Evolutionary conservation across 1,140 invertebrate species (phyloP), one percentile per base, ranked within the genome.

Genomic region (Euura saliciscinereae): DNA sequence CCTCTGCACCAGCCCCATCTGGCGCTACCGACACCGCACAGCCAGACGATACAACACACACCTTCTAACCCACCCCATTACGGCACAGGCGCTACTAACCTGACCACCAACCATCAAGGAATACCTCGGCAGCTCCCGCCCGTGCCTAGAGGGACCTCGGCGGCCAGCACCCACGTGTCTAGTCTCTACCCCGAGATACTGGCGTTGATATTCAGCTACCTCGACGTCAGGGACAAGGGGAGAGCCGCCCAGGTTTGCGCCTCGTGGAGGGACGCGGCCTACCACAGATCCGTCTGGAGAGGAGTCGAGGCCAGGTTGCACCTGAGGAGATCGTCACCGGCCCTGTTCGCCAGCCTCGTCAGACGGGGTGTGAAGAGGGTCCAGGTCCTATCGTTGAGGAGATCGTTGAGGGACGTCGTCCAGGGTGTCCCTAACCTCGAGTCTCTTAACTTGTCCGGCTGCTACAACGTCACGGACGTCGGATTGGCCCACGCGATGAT

Each of bases 181-280:
- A 91, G 93, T 80, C 89, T 98, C 11, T 98, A 98, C 86, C 97
- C 97, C 2, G 97, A 98, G 84, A 92, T 98, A 71, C 86, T 99
- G 44, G 94, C 96, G 42, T 90, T 97, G 75, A 98, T 99, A 80
- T 98, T 99, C 84, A 91, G 94, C 77, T 93, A 96, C 85, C 88
- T 98, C 77, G 93, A 96, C 8, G 95, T 98, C 4, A 88, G 92
- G 78, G 97, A 98, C 87, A 92, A 96, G 83, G 96, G 97, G 0
- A 88, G 95, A 44, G 96, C 93, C 2, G 95, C 96, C 2, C 96
- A 97, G 87, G 96, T 98, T 73, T 98, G 97, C 87, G 89, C 90
- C 13, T 89, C 94, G 43, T 98, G 97, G 97, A 87, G 95, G 72
- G 96, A 98, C 78, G 96, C 96, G 2, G 95, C 96, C 3, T 97